phyloP scores from a whole-genome alignment of 2,888 invertebrate species.

The Archips crataeganus region DNA sequence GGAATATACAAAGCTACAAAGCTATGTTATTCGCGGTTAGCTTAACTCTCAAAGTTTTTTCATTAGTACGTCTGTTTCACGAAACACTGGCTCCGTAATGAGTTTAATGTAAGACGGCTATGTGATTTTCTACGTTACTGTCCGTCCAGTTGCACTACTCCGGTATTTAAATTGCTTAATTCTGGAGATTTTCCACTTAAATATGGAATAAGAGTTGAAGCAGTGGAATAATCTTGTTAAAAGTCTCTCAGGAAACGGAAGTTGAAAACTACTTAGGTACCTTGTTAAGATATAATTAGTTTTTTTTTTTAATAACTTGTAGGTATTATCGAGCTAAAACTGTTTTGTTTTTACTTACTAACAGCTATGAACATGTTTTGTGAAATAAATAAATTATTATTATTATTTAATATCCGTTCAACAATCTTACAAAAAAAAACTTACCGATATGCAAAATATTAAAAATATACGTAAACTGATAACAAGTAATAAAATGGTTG shows the following conservation, averaged over 20 bases:
- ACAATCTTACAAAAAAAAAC: too few species aligned
- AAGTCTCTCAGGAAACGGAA: not conserved
- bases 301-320: not conserved
- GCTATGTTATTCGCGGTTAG: slow-evolving; percentile 50
- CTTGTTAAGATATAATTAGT: not conserved
- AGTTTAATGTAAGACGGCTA: slow-evolving; percentile 33
- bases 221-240: slow-evolving; percentile 1
- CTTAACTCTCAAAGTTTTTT: slow-evolving; percentile 60
- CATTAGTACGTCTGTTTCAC: slow-evolving; percentile 54
- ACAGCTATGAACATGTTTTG: too few species aligned
- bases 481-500: not conserved
- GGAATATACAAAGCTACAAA: slow-evolving; percentile 44
- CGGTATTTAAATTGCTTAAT: slow-evolving; percentile 16
- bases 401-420: too few species aligned
- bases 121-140: slow-evolving; percentile 23
- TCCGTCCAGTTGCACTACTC: slow-evolving; percentile 13
- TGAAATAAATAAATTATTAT: too few species aligned
- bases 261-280: not conserved
- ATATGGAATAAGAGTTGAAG: slow-evolving; percentile 1
- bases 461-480: not conserved
- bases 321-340: too few species aligned
- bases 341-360: too few species aligned
- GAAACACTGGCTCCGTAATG: slow-evolving; percentile 37
- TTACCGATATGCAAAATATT: too few species aligned
- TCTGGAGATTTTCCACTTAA: not conserved